Evolutionary conservation across 2,797 vertebrate genomes (phyloP).

Genomic region (Cephalopachus bancanus): DNA sequence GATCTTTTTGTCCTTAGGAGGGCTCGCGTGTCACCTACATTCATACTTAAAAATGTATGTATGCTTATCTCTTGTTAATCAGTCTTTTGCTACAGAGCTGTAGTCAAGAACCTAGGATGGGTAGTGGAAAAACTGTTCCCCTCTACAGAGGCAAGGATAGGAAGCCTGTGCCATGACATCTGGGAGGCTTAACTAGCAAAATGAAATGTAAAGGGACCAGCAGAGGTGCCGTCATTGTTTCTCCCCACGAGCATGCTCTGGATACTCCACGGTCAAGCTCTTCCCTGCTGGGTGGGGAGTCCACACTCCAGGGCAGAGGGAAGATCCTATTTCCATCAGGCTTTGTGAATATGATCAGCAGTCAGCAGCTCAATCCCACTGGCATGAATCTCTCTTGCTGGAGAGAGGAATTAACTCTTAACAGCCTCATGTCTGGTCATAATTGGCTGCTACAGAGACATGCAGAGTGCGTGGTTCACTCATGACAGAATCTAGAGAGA

Average conservation of each 20-base stretch:
- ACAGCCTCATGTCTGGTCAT: background rate
- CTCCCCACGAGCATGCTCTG: no score
- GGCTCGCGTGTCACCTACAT: background rate
- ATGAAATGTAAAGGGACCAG: background rate
- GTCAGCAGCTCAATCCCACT: background rate
- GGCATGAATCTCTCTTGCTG: background rate
- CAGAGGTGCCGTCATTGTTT: background rate
- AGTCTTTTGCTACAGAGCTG: background rate
- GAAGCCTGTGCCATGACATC: background rate
- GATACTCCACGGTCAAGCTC: background rate
- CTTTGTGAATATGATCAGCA: constrained; percentile 22
- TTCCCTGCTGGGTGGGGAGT: background rate
- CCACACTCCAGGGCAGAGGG: background rate
- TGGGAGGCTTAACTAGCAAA: no score
- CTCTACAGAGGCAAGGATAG: background rate
- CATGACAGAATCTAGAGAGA: background rate
- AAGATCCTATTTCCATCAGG: background rate
- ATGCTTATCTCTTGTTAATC: background rate
- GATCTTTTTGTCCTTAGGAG: background rate
- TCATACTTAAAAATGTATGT: background rate
- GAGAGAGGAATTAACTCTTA: constrained; percentile 27
- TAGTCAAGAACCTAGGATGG: background rate
- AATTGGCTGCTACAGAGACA: background rate
- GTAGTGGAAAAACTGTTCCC: background rate
- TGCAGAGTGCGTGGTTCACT: background rate